Percentiles rank a stretch among this genome's conserved stretches.
These are phyloP conservation scores for Micromussa lordhowensis DNA, from an alignment of 92 coral and sea anemone genomes.

Conservation along the genomic window DNA sequence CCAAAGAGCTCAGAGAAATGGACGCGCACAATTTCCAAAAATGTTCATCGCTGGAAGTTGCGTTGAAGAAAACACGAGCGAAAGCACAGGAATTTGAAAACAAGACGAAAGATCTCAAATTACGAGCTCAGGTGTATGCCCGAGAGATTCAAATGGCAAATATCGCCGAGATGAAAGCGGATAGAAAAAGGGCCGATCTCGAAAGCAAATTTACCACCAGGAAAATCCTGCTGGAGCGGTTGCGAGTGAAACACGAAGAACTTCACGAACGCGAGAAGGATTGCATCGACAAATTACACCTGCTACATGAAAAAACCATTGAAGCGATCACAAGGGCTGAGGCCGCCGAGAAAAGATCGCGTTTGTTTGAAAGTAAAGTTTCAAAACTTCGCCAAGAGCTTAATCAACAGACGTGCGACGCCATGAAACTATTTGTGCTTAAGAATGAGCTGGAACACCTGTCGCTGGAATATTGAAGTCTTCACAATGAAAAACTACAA, in stretches of 20 bases:
- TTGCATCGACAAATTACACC: not conserved
- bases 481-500: not conserved
- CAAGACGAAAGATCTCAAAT: conserved; percentile 5
- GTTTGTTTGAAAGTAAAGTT: conserved; percentile 13
- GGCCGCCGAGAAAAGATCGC: conserved; percentile 14
- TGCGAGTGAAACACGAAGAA: not conserved
- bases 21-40: not conserved
- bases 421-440: conserved; percentile 1
- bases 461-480: not conserved
- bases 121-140: not conserved
- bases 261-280: conserved; percentile 6
- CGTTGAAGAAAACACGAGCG: conserved; percentile 17
- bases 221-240: not conserved
- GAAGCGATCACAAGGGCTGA: conserved; percentile 24
- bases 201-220: conserved; percentile 5
- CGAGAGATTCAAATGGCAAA: conserved; percentile 25
- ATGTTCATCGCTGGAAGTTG: not conserved
- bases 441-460: conserved; percentile 30
- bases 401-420: conserved; percentile 1
- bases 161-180: conserved; percentile 26
- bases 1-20: not conserved
- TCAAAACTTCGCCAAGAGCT: conserved; percentile 23
- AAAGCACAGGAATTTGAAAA: conserved; percentile 25
- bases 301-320: not conserved
- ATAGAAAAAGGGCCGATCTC: conserved; percentile 9